Conservation (phyloP, 2,797 vertebrate species). For the Bryconaethiops microstoma region DNA sequence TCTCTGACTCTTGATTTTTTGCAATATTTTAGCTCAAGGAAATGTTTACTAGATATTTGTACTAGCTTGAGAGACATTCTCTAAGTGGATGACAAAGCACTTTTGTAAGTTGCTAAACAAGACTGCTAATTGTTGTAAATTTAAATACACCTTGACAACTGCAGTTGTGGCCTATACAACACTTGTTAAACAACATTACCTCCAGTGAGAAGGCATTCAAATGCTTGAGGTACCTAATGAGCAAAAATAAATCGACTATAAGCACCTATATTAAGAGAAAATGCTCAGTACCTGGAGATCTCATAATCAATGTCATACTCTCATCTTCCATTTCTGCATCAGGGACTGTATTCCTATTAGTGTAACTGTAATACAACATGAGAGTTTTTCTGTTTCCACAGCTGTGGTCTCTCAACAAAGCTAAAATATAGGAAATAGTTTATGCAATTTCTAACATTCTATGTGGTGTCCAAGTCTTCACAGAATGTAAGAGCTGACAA, state of each 20-base stretch:
- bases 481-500: conserved; percentile 18
- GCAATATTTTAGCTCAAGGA: too few species aligned
- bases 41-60: too few species aligned
- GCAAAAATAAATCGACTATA: too few species aligned
- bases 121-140: too few species aligned
- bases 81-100: too few species aligned
- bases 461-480: not conserved
- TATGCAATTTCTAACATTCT: not conserved
- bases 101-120: too few species aligned
- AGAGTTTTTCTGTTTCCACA: not conserved
- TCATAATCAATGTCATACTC: not conserved
- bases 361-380: not conserved
- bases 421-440: conserved; percentile 14
- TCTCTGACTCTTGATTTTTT: too few species aligned
- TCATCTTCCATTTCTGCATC: not conserved
- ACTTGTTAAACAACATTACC: not conserved
- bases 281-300: too few species aligned
- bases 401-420: not conserved
- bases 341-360: not conserved
- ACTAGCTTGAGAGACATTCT: too few species aligned
- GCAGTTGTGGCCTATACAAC: not conserved
- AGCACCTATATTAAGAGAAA: too few species aligned
- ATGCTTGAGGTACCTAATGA: too few species aligned
- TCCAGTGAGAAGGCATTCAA: not conserved
- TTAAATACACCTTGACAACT: too few species aligned